Percentiles rank a stretch among this genome's conserved stretches.
phyloP scores from a whole-genome alignment of 2,113 vertebrate genomes.

The Physeter macrocephalus region DNA sequence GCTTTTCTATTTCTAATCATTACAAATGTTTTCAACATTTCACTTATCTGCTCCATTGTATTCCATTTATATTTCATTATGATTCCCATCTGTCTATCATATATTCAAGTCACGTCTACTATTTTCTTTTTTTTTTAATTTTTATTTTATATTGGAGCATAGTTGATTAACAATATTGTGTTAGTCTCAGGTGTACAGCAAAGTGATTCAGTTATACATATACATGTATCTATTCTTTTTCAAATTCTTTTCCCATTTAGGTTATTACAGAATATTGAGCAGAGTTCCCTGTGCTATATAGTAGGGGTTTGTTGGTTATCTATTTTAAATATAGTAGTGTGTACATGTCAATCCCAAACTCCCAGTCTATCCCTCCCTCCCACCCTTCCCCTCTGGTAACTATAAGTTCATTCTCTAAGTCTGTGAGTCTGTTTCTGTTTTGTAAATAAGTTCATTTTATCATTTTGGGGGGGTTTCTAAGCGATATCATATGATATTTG shows the following conservation, averaged over 20 bases:
- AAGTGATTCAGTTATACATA: neutral
- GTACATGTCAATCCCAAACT: neutral
- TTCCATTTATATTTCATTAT: constrained; percentile 58
- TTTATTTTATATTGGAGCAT: neutral
- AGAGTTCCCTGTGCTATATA: neutral
- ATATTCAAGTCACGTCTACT: neutral
- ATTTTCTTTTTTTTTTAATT: neutral
- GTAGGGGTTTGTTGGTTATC: neutral
- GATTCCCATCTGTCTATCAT: constrained; percentile 9
- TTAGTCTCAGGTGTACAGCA: neutral
- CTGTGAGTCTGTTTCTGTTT: neutral
- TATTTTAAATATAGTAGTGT: neutral
- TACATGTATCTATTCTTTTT: neutral
- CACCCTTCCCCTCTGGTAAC: neutral
- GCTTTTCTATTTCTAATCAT: constrained; percentile 25
- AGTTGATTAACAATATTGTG: neutral
- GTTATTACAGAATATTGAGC: neutral
- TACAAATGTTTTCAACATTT: neutral
- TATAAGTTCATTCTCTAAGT: neutral
- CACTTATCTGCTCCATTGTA: constrained; percentile 43
- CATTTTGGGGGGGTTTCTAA: neutral
- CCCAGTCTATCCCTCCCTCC: neutral
- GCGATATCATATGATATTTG: neutral
- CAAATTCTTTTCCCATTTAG: neutral
- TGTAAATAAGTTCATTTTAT: neutral